Evolutionary conservation across 2,113 vertebrate genomes (phyloP), one percentile per base, ranked within the genome.

Genomic region (Poeciliopsis turrubarensis): DNA sequence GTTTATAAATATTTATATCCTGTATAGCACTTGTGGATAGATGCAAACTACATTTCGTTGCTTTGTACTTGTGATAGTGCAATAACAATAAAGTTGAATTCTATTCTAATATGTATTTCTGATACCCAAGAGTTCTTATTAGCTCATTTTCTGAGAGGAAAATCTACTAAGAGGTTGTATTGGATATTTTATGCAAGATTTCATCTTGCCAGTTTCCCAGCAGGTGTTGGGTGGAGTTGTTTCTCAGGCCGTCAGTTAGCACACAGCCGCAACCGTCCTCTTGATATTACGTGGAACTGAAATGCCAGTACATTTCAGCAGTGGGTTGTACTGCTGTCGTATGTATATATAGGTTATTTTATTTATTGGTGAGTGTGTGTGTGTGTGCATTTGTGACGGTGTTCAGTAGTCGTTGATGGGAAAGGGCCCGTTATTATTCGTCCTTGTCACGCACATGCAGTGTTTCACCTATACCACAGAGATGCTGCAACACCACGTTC

Each of bases 271-370:
- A 92, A 92, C 91, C 68, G 86, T 73, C 81, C 71, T 92, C 86
- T 84, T 90, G 91, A 89, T 88, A 92, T 92, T 91, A 92, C 91
- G 91, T 92, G 91, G 83, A 84, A 27, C 70, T 15, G 44, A 65
- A 89, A 83, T 76, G 83, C 85, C 72, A 68, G 10, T 30, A 26
- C 5, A 11, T 31, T 31, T 31, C 30, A 31, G 30, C 17, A 15
- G 29, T 51, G 30, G 51, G 65, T 78, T 27, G 47, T 15, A 34
- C 47, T 8, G 47, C 25, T 1, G 14, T 47, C 1, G 32, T 75
- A 13, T n/a, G 44, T 70, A 60, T 72, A 0, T 72, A 72, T 65
- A 32, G 34, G 41, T 27, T 14, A 63, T 25, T 5, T 17, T 17
- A 44, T 17, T 4, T 17, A 44, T 17, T 17, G 15, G 17, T 47